Evolutionary conservation across 2,797 vertebrate species (phyloP).

Genomic region (Ctenochaetus hawaiiensis): DNA sequence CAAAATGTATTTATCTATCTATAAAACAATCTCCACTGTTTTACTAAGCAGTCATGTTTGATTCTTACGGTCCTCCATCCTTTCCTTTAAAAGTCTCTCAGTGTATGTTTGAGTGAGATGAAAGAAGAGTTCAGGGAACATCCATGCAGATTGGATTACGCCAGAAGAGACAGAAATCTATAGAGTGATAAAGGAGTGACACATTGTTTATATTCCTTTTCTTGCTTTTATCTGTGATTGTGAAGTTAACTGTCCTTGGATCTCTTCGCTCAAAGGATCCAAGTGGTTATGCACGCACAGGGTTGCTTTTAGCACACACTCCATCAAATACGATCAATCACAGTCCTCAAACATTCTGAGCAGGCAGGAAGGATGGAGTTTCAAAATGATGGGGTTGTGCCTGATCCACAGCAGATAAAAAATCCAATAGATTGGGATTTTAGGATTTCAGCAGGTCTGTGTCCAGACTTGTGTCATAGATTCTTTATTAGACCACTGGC

Average conservation of each 20-base stretch:
- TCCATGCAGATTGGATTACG: conserved; percentile 46
- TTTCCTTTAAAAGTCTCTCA: conserved; percentile 31
- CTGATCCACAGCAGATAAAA: conserved; percentile 69
- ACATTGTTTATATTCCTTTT: conserved; percentile 54
- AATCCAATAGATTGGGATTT: conserved; percentile 74
- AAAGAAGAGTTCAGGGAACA: conserved; percentile 46
- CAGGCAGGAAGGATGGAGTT: conserved; percentile 65
- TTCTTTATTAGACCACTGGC: conserved; percentile 64
- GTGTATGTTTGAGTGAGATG: conserved; percentile 33
- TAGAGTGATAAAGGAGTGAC: conserved; percentile 41
- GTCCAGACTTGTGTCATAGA: conserved; percentile 55
- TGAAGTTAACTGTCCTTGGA: conserved; percentile 68
- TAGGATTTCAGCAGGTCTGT: conserved; percentile 59
- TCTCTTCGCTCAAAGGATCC: conserved; percentile 48
- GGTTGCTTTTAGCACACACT: conserved; percentile 66
- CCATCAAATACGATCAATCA: conserved; percentile 76
- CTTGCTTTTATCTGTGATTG: conserved; percentile 43
- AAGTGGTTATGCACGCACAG: conserved; percentile 52
- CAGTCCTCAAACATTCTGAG: conserved; percentile 66
- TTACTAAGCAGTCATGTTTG: neutral
- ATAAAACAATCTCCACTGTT: neutral
- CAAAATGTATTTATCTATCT: neutral
- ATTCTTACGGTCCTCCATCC: conserved; percentile 1
- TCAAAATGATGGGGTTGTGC: conserved; percentile 59
- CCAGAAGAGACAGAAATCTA: conserved; percentile 56